Percentiles rank a stretch among this genome's conserved stretches.
Evolutionary conservation across 2,888 invertebrate genomes (phyloP).

Genomic region (Agriotes lineatus): DNA sequence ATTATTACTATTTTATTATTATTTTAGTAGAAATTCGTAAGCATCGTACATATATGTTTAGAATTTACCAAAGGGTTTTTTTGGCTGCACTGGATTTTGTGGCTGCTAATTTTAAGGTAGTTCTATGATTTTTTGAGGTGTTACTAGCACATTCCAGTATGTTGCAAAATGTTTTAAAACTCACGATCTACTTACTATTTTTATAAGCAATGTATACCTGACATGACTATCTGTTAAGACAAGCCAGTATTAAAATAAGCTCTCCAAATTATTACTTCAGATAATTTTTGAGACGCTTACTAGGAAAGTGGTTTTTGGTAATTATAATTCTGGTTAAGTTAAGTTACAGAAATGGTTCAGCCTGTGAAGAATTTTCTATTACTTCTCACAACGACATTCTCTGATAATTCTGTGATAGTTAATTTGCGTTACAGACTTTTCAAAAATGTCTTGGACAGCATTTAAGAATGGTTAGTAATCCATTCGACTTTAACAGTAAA

Average conservation of each 20-base stretch:
- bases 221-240: slow-evolving; percentile 2
- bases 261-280: slow-evolving; percentile 44
- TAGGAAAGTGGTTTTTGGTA: neutral
- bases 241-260: slow-evolving; percentile 34
- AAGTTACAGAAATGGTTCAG: slow-evolving; percentile 1
- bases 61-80: too few relatives aligned
- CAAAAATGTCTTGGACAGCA: slow-evolving; percentile 38
- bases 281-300: slow-evolving; percentile 41
- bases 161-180: neutral
- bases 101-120: neutral
- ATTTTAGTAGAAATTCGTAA: too few relatives aligned
- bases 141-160: neutral
- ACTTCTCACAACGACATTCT: slow-evolving; percentile 39
- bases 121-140: neutral
- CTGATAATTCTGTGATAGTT: slow-evolving; percentile 41
- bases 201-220: slow-evolving; percentile 5
- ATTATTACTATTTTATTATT: too few relatives aligned
- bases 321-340: neutral
- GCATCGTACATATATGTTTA: too few relatives aligned
- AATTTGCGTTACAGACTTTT: slow-evolving; percentile 29
- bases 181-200: neutral
- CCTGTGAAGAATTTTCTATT: slow-evolving; percentile 5
- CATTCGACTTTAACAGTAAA: slow-evolving; percentile 1
- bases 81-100: too few relatives aligned
- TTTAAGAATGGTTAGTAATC: slow-evolving; percentile 18